phyloP scores from a whole-genome alignment of 2,888 invertebrate species.

The Coelopa pilipes region DNA sequence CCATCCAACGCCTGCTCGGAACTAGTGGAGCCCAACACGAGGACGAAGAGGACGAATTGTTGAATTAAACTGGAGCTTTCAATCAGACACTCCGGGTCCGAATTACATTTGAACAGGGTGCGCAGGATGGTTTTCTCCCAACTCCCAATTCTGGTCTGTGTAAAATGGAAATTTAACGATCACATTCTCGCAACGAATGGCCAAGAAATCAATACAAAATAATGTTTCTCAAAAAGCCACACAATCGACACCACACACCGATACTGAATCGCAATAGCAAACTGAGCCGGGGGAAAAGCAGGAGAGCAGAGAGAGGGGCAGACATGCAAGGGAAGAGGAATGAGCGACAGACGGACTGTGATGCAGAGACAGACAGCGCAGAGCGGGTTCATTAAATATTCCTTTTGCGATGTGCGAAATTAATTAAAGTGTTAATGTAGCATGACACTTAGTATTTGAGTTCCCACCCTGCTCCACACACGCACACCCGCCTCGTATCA shows the following conservation, averaged over 20 bases:
- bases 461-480: slow-evolving; percentile 5
- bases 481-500: not conserved
- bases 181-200: no score
- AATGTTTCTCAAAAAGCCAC: no score
- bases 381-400: slow-evolving; percentile 28
- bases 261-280: not conserved
- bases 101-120: no score
- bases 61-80: no score
- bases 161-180: no score
- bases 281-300: not conserved
- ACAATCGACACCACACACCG: not conserved
- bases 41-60: no score
- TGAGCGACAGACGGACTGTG: slow-evolving; percentile 1
- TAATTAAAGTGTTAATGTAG: slow-evolving; percentile 34
- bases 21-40: no score
- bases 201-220: no score
- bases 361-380: not conserved
- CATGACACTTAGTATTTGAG: slow-evolving; percentile 30
- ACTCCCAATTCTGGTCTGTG: no score
- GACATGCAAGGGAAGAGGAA: not conserved
- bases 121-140: no score
- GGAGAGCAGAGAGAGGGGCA: not conserved
- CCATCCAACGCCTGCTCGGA: no score
- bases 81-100: no score
- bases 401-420: slow-evolving; percentile 27